Conservation (phyloP, 2,113 vertebrate genomes). For the Vidua macroura region DNA sequence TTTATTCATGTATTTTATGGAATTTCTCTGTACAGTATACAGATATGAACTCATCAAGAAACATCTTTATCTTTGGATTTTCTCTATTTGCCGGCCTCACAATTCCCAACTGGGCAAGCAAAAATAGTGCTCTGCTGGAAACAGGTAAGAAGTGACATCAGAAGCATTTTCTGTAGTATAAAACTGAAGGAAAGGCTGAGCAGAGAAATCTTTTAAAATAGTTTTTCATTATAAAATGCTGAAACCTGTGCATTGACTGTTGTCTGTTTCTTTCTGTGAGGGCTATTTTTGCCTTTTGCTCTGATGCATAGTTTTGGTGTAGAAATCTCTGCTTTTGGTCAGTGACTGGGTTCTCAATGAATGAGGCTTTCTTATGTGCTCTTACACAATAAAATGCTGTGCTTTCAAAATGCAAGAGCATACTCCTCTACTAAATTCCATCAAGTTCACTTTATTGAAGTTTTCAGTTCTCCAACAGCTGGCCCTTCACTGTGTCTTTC, state of each 20-base stretch:
- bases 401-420: background rate
- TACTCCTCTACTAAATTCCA: background rate
- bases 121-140: slow-evolving; percentile 75
- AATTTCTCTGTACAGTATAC: slow-evolving; percentile 78
- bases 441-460: background rate
- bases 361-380: background rate
- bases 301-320: background rate
- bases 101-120: slow-evolving; percentile 88
- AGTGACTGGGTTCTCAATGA: background rate
- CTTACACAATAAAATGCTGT: background rate
- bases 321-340: background rate
- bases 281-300: background rate
- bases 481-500: background rate
- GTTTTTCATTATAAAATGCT: background rate
- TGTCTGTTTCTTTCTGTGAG: background rate
- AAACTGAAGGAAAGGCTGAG: background rate
- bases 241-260: background rate
- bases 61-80: slow-evolving; percentile 96
- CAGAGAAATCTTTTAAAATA: background rate
- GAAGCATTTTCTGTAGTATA: background rate
- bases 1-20: background rate
- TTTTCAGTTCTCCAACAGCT: background rate
- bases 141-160: slow-evolving; percentile 79
- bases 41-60: slow-evolving; percentile 95
- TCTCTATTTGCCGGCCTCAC: slow-evolving; percentile 88